A percentile compares a stretch with the other conserved stretches of the same genome.
phyloP scores from a whole-genome alignment of 2,113 vertebrate species.

The Elaphurus davidianus region DNA sequence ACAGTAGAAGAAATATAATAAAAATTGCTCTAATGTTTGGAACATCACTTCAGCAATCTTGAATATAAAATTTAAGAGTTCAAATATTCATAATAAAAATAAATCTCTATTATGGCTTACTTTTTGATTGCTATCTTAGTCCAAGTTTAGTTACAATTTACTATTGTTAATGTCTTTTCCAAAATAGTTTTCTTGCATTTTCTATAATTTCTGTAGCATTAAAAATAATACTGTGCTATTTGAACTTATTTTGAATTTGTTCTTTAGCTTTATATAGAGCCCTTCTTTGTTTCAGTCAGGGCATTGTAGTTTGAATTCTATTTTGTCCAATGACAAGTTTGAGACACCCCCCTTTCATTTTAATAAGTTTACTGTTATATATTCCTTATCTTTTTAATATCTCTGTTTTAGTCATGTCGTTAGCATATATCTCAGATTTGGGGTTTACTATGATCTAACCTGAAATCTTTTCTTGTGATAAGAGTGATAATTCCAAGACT shows the following conservation, averaged over 20 bases:
- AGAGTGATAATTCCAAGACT: neutral
- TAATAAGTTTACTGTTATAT: neutral
- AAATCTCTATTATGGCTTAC: neutral
- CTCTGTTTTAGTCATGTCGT: neutral
- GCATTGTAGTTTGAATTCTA: neutral
- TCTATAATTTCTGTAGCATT: neutral
- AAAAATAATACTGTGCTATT: neutral
- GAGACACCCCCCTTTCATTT: neutral
- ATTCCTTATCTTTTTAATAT: neutral
- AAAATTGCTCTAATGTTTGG: neutral
- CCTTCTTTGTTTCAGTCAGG: neutral
- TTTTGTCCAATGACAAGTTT: neutral
- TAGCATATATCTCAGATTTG: neutral
- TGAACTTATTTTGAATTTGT: neutral
- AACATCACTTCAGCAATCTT: neutral
- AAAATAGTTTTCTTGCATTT: neutral
- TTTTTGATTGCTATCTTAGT: neutral
- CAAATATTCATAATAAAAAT: neutral
- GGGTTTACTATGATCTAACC: neutral
- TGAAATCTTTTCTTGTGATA: neutral
- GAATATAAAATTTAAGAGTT: neutral
- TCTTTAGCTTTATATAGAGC: neutral
- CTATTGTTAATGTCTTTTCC: neutral
- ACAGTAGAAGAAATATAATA: neutral
- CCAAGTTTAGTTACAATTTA: neutral